These are phyloP conservation scores for Eonycteris spelaea DNA, from an alignment of 2,113 vertebrate species.

Conservation along the genomic window DNA sequence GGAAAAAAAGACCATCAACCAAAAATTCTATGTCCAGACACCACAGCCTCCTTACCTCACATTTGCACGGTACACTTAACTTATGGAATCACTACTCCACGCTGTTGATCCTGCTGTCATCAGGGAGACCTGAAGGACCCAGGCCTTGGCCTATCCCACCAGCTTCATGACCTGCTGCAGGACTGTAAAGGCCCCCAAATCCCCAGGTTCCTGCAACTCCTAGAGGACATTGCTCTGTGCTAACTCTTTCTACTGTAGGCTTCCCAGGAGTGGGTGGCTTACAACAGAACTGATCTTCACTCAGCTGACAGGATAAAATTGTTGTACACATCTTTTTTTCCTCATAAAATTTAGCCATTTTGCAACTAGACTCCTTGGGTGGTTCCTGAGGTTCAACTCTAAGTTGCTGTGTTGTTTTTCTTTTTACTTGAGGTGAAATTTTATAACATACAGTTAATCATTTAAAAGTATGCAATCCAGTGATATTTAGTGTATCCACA, in stretches of 20 bases:
- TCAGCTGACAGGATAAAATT: background rate
- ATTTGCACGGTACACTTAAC: slow-evolving; percentile 85
- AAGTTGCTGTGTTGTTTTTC: background rate
- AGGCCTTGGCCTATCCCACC: slow-evolving; percentile 45
- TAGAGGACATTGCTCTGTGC: background rate
- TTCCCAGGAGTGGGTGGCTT: background rate
- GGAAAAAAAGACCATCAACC: background rate
- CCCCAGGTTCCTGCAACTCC: background rate
- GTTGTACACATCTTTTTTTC: background rate
- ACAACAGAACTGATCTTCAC: background rate
- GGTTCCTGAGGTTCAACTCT: background rate
- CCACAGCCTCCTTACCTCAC: slow-evolving; percentile 85
- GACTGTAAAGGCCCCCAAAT: background rate
- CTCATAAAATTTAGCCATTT: background rate
- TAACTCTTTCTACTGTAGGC: background rate
- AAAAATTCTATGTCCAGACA: slow-evolving; percentile 55
- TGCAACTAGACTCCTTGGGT: background rate
- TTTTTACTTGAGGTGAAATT: background rate
- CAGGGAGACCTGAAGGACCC: slow-evolving; percentile 84
- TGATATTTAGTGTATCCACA: background rate
- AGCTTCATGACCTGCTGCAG: background rate
- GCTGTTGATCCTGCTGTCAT: slow-evolving; percentile 85
- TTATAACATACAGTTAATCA: background rate
- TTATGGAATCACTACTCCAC: slow-evolving; percentile 85
- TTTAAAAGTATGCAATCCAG: background rate